Evolutionary conservation across 53 echinoderm and acorn worm species (phyloP).

Genomic region (Luidia sarsii): DNA sequence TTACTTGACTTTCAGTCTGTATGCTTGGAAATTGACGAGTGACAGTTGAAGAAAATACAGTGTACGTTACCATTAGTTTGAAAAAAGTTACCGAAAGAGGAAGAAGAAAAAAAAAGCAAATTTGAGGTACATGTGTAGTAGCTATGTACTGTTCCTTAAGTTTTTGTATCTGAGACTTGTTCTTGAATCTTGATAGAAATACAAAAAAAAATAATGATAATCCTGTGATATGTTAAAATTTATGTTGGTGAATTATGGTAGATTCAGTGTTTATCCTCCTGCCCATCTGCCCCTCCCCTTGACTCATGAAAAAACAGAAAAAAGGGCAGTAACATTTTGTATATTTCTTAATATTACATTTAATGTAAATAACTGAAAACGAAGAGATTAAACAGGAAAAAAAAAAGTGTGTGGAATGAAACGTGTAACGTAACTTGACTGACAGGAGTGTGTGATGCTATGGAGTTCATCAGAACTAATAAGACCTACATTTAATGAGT

Average conservation of each 20-base stretch:
- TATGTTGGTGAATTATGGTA: constrained; percentile 22
- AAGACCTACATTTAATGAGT: too few species aligned
- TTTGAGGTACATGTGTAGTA: constrained; percentile 37
- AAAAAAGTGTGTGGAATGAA: constrained; percentile 17
- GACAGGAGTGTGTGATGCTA: constrained; percentile 19
- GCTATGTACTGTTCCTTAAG: constrained; percentile 13
- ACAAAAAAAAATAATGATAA: neutral
- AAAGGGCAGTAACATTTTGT: constrained; percentile 35
- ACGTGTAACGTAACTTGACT: constrained; percentile 15
- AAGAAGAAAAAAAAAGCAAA: neutral
- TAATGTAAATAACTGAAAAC: constrained; percentile 35
- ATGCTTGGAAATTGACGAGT: neutral
- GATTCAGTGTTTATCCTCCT: constrained; percentile 40
- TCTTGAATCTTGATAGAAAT: constrained; percentile 8
- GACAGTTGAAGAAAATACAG: neutral
- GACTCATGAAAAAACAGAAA: neutral
- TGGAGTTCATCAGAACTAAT: neutral
- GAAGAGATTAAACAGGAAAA: neutral
- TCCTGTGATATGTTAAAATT: neutral
- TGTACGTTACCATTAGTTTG: constrained; percentile 15
- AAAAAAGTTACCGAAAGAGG: too few species aligned
- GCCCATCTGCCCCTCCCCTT: too few species aligned
- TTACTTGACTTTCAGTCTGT: neutral
- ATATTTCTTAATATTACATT: constrained; percentile 47
- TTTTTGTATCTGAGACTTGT: constrained; percentile 1